phyloP scores from a whole-genome alignment of 2,888 invertebrate genomes.

The Sesia bembeciformis region DNA sequence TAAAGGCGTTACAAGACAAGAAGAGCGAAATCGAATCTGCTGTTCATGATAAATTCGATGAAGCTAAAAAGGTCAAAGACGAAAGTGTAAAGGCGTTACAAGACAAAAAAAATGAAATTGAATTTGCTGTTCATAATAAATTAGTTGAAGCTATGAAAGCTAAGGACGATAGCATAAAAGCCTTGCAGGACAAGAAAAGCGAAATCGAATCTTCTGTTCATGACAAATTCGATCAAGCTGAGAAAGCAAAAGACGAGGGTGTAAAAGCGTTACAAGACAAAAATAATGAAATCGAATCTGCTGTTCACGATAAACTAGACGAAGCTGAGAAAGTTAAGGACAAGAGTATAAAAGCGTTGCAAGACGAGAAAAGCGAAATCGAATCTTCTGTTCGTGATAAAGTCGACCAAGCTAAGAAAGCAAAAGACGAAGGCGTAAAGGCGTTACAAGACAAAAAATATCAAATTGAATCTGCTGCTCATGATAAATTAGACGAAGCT shows the following conservation, averaged over 20 bases:
- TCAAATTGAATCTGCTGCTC: conserved; percentile 25
- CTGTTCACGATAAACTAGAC: conserved; percentile 14
- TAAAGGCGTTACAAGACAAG: conserved; percentile 12
- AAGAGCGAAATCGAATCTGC: conserved; percentile 4
- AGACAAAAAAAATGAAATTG: conserved; percentile 9
- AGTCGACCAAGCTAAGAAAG: conserved; percentile 41
- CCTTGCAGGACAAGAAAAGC: conserved; percentile 12
- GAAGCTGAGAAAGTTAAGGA: conserved; percentile 45
- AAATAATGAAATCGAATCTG: conserved; percentile 44
- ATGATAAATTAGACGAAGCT: conserved; percentile 21
- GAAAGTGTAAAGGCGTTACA: conserved; percentile 11
- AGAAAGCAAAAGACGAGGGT: conserved; percentile 33
- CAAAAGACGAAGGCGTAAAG: conserved; percentile 40
- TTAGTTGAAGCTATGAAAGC: conserved; percentile 22
- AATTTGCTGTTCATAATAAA: conserved; percentile 17
- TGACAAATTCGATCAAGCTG: conserved; percentile 20
- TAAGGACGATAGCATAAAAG: conserved; percentile 22
- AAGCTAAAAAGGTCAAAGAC: conserved; percentile 9
- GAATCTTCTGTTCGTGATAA: conserved; percentile 3
- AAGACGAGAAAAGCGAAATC: conserved; percentile 16
- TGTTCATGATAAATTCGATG: conserved; percentile 7
- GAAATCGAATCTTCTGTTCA: conserved; percentile 8
- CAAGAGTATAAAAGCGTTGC: conserved; percentile 6
- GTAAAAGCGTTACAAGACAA: conserved; percentile 60
- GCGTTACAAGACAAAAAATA: conserved; percentile 32